Evolutionary conservation across 2,888 invertebrate species (phyloP).

Genomic region (Sussaba pulchella): DNA sequence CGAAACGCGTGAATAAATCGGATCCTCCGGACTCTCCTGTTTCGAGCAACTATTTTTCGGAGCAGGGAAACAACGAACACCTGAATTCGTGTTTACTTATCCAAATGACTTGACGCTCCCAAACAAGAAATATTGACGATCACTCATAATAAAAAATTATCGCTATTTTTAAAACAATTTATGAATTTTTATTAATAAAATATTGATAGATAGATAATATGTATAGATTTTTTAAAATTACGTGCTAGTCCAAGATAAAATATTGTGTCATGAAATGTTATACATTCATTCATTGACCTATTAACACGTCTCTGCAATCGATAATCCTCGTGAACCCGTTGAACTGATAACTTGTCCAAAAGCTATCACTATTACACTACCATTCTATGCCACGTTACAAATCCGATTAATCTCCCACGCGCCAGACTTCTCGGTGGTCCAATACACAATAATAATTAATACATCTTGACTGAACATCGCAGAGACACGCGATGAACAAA

Average conservation of each 20-base stretch:
- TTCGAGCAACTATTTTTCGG: constrained; percentile 8
- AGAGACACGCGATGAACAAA: constrained; percentile 14
- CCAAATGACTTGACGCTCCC: constrained; percentile 1
- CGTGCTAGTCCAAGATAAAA: too few species aligned
- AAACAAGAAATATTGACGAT: too few species aligned
- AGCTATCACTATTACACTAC: background rate
- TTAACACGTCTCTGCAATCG: background rate
- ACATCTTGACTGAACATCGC: background rate
- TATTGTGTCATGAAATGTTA: background rate
- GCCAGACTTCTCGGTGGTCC: too few species aligned
- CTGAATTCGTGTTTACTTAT: background rate
- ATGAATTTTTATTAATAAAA: too few species aligned
- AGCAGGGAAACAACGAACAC: constrained; percentile 4
- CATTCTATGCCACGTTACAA: background rate
- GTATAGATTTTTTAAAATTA: too few species aligned
- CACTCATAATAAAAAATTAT: too few species aligned
- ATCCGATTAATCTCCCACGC: background rate
- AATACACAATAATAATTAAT: background rate
- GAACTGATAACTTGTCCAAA: background rate
- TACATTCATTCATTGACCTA: constrained; percentile 10
- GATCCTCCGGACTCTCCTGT: background rate
- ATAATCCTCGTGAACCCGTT: constrained; percentile 5
- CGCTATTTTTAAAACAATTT: background rate
- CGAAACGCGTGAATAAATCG: background rate
- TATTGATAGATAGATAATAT: too few species aligned